Percentiles rank a stretch among this genome's conserved stretches.
Conservation (phyloP, 2,888 invertebrate genomes). For the Glomeris marginata region DNA sequence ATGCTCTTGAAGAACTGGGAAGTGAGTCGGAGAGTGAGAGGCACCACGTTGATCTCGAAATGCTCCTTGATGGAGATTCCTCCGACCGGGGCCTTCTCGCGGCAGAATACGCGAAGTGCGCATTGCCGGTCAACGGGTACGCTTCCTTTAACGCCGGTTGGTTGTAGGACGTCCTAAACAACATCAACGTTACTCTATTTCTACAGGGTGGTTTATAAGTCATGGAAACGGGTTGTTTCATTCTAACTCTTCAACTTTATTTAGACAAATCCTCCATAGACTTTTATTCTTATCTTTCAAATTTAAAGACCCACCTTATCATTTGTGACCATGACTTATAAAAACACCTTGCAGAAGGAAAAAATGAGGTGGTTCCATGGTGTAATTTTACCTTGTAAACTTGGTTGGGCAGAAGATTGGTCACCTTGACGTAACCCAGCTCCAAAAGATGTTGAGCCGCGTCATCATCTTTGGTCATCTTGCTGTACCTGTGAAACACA, state of each 20-base stretch:
- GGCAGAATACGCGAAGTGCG: constrained; percentile 82
- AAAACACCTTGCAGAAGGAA: too few relatives aligned
- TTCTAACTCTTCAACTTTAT: too few relatives aligned
- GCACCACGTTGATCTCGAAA: constrained; percentile 95
- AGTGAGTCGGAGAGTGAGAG: constrained; percentile 67
- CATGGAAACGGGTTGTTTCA: too few relatives aligned
- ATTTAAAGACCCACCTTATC: too few relatives aligned
- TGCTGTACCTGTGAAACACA: constrained; percentile 54
- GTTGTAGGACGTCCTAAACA: constrained; percentile 52
- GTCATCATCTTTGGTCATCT: constrained; percentile 90
- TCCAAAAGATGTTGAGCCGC: constrained; percentile 95
- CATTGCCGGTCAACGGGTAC: constrained; percentile 86
- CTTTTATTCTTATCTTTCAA: too few relatives aligned
- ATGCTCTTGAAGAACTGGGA: constrained; percentile 95
- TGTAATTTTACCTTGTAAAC: constrained; percentile 52
- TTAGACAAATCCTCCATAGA: too few relatives aligned
- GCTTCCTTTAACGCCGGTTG: constrained; percentile 62
- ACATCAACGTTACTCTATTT: neutral
- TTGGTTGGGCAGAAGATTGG: constrained; percentile 85
- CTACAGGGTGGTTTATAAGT: too few relatives aligned
- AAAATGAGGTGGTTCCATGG: too few relatives aligned
- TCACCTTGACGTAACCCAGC: constrained; percentile 87
- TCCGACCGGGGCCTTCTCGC: constrained; percentile 94
- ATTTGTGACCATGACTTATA: too few relatives aligned
- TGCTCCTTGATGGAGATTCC: constrained; percentile 98